Base-by-base conservation (phyloP, 2,113 vertebrate genomes). In the Pseudolaguvia tuberculata region DNA sequence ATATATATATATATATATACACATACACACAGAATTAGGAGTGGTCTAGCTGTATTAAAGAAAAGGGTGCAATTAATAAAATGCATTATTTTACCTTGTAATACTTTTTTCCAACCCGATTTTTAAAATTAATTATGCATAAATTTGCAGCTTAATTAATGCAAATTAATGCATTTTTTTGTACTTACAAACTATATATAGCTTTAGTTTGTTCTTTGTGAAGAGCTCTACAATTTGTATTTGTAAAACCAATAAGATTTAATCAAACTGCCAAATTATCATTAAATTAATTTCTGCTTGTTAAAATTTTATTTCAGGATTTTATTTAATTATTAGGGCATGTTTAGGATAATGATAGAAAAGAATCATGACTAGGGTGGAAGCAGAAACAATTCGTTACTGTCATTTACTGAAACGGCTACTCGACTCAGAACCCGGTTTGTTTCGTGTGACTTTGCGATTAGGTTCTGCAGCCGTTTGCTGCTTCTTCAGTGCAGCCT, bases 401-500 rank as follows among this genome's bases (percentile, higher is more conserved):
- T 20, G 1, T 39, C 47, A 55, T 52, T 59, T 47, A 15, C 39
- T 31, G 48, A 55, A 39, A 25, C 71, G 31, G 23, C 69, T 72
- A 23, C 5, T 68, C 15, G 35, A 31, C 11, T 80, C 75, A 20
- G 59, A 48, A 61, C 45, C 48, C 70, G 13, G 57, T 47, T 61
- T 75, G 53, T 11, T 17, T 1, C 55, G 71, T 3, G 65, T 4
- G 20, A 71, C 31, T 65, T 51, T 61, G 59, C 56, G 69, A 5
- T 53, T 20, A 13, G 65, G 6, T 5, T 70, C 67, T 9, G 50
- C 15, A 7, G 71, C 31, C 3, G 50, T 29, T 48, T 66, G 71
- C 11, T 27, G 67, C 56, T 81, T 81, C 56, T 35, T 52, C 21
- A 50, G 21, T 6, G 17, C 63, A 39, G 55, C 67, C 48, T 23